A percentile compares a stretch with the other conserved stretches of the same genome.
These are phyloP conservation scores for Rhipidura dahli DNA, from an alignment of 2,113 vertebrate species.

Conservation along the genomic window DNA sequence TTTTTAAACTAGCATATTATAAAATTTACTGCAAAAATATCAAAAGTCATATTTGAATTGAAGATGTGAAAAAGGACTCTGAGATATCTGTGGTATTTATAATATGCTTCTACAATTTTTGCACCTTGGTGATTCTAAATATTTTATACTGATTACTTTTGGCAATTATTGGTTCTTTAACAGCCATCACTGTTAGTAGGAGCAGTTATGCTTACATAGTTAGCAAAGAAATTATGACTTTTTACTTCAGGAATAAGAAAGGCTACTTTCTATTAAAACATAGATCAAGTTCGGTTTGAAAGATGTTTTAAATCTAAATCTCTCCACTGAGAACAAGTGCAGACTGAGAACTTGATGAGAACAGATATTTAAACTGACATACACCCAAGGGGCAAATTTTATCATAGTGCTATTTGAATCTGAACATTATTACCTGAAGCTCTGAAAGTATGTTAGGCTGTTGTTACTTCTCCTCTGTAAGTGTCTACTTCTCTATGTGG, in stretches of 20 bases:
- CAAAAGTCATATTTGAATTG: neutral
- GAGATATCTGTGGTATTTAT: neutral
- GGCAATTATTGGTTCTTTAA: neutral
- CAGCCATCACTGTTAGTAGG: neutral
- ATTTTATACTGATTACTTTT: neutral
- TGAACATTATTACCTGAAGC: conserved; percentile 56
- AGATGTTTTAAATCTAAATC: conserved; percentile 53
- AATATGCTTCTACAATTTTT: neutral
- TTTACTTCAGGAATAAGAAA: conserved; percentile 26
- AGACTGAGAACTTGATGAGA: conserved; percentile 53
- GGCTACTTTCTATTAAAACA: conserved; percentile 19
- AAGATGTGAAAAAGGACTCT: neutral
- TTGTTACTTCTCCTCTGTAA: neutral
- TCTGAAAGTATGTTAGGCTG: conserved; percentile 18
- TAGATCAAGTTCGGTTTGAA: conserved; percentile 56
- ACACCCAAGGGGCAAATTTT: conserved; percentile 57
- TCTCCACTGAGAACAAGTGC: conserved; percentile 60
- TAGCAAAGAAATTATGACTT: conserved; percentile 4
- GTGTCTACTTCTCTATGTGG: neutral
- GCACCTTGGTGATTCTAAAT: neutral
- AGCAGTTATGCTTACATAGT: neutral
- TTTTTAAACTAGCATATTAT: neutral
- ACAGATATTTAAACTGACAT: conserved; percentile 65
- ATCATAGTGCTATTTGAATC: conserved; percentile 61
- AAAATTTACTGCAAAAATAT: neutral